Base-by-base conservation (phyloP, 2,888 invertebrate species). In the Sylvicola cinctus region DNA sequence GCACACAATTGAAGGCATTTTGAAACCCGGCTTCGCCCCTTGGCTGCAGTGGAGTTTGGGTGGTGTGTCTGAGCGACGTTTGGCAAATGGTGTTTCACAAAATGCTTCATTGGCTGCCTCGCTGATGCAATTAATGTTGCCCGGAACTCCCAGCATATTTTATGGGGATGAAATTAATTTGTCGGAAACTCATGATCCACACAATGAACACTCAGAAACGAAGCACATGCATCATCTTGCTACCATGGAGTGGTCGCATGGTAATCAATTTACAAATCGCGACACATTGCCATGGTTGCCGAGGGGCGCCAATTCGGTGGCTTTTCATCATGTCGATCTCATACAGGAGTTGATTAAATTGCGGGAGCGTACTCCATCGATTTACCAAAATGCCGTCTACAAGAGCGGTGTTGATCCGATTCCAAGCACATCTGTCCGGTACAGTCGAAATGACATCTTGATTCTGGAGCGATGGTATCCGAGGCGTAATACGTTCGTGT, bases 151-250 rank as follows among this genome's bases (percentile, higher is more conserved):
- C 1, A 79, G 73, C 43, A 71, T 88, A 44, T 85, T 88, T 56
- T 91, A 91, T 54, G 90, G 90, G 1, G 88, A 91, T 53, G 90
- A 91, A 63, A 72, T 90, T 40, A 77, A 76, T 2, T 58, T 84
- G 42, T 61, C 64, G 31, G 68, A 74, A 42, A 49, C 66, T 3
- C 48, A 60, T 29, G 67, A 69, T 44, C 57, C 65, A 4, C 61
- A 68, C 42, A 60, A 60, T 35, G 70, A 73, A 46, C 63, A 65
- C 37, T 60, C 62, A 40, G 68, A 69, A 45, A 61, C 67, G 26
- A 61, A 63, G 43, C 67, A 74, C 47, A 52, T 75, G 11, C 71
- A 74, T 43, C 76, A 80, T 48, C 55, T 80, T 33, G 62, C 68
- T 1, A 69, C 71, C 20, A 81, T 81, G 80, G 58, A 63, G 13